phyloP scores from a whole-genome alignment of 2,888 invertebrate species.

The Cephus runcator region DNA sequence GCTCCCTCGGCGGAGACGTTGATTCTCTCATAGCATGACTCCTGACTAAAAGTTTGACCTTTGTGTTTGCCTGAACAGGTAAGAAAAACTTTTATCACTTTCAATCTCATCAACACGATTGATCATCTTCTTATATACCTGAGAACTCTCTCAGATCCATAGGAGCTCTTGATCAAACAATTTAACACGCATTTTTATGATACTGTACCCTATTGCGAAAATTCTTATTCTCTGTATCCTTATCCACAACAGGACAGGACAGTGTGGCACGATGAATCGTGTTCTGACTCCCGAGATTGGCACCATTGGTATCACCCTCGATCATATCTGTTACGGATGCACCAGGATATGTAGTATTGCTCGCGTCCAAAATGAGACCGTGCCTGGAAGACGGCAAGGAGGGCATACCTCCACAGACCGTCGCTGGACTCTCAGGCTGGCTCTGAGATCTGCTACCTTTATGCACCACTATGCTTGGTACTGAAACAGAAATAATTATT shows the following conservation, averaged over 20 bases:
- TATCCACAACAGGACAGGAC: conserved; percentile 46
- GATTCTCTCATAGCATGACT: conserved; percentile 92
- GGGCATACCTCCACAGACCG: conserved; percentile 59
- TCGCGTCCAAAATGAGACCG: conserved; percentile 47
- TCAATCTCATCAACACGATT: not conserved
- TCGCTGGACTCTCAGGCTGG: conserved; percentile 57
- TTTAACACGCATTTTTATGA: not conserved
- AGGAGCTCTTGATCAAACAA: not conserved
- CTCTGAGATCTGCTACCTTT: conserved; percentile 54
- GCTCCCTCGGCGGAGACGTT: conserved; percentile 71
- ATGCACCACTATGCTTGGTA: conserved; percentile 63
- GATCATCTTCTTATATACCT: not conserved
- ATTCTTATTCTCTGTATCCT: conserved; percentile 55
- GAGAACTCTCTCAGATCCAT: not conserved
- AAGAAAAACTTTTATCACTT: not conserved
- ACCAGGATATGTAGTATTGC: conserved; percentile 45
- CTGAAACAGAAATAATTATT: conserved; percentile 46
- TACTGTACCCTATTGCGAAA: conserved; percentile 57
- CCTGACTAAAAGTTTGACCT: conserved; percentile 85
- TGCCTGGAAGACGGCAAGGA: conserved; percentile 58
- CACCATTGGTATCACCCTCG: conserved; percentile 56
- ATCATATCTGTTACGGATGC: conserved; percentile 58
- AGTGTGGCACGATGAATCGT: conserved; percentile 35
- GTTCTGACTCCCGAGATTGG: conserved; percentile 24
- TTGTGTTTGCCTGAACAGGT: conserved; percentile 72